Percentiles rank a stretch among this genome's conserved stretches.
These are phyloP conservation scores for Tachina fera DNA, from an alignment of 2,888 invertebrate species.

Conservation along the genomic window DNA sequence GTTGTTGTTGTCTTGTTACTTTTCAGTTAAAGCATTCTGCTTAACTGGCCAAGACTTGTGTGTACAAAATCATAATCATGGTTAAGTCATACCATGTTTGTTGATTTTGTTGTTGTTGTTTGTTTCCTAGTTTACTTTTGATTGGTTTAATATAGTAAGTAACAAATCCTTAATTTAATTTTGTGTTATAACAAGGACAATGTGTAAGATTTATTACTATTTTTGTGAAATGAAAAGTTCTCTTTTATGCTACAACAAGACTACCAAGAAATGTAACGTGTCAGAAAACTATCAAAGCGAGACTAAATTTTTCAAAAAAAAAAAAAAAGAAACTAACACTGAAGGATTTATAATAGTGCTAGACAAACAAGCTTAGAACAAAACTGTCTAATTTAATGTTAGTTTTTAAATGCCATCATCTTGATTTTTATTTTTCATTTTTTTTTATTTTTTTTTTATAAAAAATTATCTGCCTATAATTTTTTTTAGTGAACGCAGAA, in stretches of 20 bases:
- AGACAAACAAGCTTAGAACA: neutral
- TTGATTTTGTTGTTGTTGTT: constrained; percentile 3
- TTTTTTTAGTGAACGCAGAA: too few relatives aligned
- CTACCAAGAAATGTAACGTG: neutral
- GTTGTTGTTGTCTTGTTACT: neutral
- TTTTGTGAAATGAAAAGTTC: neutral
- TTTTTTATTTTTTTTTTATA: too few relatives aligned
- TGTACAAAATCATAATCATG: constrained; percentile 64
- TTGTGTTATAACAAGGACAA: constrained; percentile 46
- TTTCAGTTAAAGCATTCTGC: constrained; percentile 17
- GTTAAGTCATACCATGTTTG: constrained; percentile 48
- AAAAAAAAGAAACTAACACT: neutral
- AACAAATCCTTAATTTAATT: constrained; percentile 61
- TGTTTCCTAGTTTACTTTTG: constrained; percentile 53
- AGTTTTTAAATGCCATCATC: neutral
- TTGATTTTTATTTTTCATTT: too few relatives aligned
- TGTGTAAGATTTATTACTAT: constrained; percentile 37
- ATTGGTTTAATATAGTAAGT: constrained; percentile 55
- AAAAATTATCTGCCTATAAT: too few relatives aligned
- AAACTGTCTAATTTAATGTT: neutral
- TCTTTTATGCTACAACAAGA: neutral
- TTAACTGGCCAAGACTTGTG: constrained; percentile 62
- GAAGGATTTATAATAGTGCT: neutral
- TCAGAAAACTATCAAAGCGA: constrained; percentile 25
- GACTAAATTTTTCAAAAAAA: neutral